Evolutionary conservation across 1,140 invertebrate genomes (phyloP).

Genomic region (Branchinecta lindahli): DNA sequence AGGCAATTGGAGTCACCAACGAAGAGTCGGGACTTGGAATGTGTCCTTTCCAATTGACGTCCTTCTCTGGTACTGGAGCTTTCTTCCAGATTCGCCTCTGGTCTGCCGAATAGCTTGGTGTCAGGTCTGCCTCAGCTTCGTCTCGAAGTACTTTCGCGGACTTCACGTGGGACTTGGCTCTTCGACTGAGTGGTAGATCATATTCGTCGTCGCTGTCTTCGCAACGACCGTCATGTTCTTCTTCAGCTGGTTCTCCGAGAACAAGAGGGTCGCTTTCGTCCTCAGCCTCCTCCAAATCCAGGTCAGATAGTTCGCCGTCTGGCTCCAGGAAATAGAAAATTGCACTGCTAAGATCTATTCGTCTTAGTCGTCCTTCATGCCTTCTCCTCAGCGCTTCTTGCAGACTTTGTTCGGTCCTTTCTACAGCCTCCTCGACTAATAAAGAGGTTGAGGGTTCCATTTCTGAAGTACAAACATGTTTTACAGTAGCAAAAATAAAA

Average conservation of each 20-base stretch:
- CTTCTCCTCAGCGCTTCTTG: conserved; percentile 7
- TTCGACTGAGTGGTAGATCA: conserved; percentile 8
- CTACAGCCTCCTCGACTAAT: no score
- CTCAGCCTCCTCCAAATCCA: conserved; percentile 4
- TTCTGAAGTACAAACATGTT: no score
- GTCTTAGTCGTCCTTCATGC: conserved; percentile 8
- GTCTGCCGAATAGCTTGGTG: no score
- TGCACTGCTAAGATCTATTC: conserved; percentile 5
- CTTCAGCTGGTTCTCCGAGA: conserved; percentile 7
- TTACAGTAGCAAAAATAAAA: no score
- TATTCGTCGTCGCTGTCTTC: conserved; percentile 4
- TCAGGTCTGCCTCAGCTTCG: no score
- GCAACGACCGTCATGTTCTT: conserved; percentile 8
- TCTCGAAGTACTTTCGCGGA: no score
- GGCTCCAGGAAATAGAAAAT: conserved; percentile 1
- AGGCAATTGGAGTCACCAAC: conserved; percentile 8
- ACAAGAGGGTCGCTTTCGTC: conserved; percentile 4
- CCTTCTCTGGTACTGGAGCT: background rate
- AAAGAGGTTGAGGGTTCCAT: no score
- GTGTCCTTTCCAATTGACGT: conserved; percentile 8
- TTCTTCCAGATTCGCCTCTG: no score
- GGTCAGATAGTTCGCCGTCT: no score
- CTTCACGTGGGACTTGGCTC: no score
- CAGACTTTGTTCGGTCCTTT: conserved; percentile 8
- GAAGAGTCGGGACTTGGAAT: conserved; percentile 1